Evolutionary conservation across 2,888 invertebrate species (phyloP).

Genomic region (Charanyca ferruginea): DNA sequence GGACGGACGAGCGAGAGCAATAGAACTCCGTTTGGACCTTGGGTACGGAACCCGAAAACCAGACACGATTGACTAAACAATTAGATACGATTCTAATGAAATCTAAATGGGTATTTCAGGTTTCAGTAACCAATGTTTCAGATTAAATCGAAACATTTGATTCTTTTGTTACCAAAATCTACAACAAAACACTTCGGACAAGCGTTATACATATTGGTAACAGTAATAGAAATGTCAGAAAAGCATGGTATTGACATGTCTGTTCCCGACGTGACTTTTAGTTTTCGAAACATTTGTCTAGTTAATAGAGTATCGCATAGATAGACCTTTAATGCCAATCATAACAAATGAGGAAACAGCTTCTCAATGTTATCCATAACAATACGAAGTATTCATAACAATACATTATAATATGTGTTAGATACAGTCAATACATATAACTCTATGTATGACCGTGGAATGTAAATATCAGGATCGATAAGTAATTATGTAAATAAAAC

Average conservation of each 20-base stretch:
- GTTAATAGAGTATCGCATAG: background rate
- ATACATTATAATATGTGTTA: background rate
- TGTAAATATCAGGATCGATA: slow-evolving; percentile 20
- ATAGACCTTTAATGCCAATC: background rate
- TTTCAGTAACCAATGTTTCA: too few relatives aligned
- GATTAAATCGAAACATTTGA: slow-evolving; percentile 20
- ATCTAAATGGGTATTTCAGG: background rate
- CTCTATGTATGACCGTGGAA: background rate
- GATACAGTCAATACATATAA: background rate
- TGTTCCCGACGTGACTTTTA: background rate
- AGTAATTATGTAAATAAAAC: slow-evolving; percentile 30
- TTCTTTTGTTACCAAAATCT: too few relatives aligned
- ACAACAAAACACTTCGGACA: background rate
- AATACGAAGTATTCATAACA: background rate
- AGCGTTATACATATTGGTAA: too few relatives aligned
- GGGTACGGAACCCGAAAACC: too few relatives aligned
- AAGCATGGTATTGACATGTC: slow-evolving; percentile 2
- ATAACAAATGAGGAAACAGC: slow-evolving; percentile 15
- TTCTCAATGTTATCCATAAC: background rate
- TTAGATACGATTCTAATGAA: background rate
- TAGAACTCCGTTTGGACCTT: too few relatives aligned
- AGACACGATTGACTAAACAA: background rate
- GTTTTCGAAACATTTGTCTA: background rate
- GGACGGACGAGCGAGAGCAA: too few relatives aligned
- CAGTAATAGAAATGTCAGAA: slow-evolving; percentile 13